A percentile compares a stretch with the other conserved stretches of the same genome.
phyloP scores from a whole-genome alignment of 92 coral and sea anemone species.

The Zoanthus sansibaricus region DNA sequence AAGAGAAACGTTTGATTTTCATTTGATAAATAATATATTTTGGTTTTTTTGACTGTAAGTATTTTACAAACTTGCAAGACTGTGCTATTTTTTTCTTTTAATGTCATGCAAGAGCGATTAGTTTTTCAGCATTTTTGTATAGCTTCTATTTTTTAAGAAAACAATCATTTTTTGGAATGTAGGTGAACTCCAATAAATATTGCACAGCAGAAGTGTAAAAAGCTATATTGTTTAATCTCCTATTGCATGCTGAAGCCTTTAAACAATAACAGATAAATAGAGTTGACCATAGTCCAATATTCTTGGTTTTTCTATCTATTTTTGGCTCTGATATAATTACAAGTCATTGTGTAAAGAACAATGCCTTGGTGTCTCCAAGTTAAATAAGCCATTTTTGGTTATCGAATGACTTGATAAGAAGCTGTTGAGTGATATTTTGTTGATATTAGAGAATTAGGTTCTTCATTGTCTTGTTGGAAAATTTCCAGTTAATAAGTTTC shows the following conservation, averaged over 20 bases:
- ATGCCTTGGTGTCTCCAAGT: conserved; percentile 18
- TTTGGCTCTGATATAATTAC: not conserved
- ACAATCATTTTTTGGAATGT: not conserved
- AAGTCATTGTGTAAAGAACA: not conserved
- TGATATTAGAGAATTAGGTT: conserved; percentile 9
- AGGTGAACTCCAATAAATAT: not conserved
- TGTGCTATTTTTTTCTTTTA: no score
- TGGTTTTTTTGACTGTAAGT: no score
- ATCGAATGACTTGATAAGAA: not conserved
- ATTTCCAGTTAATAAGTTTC: not conserved
- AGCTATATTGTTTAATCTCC: not conserved
- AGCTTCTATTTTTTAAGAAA: not conserved
- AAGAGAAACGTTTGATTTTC: no score
- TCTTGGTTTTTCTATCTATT: not conserved
- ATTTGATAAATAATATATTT: no score
- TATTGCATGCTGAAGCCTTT: conserved; percentile 22
- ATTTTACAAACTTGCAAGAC: no score
- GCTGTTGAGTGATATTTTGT: conserved; percentile 9
- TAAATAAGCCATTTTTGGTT: conserved; percentile 11
- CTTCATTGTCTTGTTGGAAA: conserved; percentile 12
- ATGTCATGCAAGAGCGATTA: no score
- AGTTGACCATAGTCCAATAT: not conserved
- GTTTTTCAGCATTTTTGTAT: no score
- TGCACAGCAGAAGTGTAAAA: not conserved
- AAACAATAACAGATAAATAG: conserved; percentile 2